phyloP scores from a whole-genome alignment of 1,140 invertebrate species.

The Scaptomyza montana region DNA sequence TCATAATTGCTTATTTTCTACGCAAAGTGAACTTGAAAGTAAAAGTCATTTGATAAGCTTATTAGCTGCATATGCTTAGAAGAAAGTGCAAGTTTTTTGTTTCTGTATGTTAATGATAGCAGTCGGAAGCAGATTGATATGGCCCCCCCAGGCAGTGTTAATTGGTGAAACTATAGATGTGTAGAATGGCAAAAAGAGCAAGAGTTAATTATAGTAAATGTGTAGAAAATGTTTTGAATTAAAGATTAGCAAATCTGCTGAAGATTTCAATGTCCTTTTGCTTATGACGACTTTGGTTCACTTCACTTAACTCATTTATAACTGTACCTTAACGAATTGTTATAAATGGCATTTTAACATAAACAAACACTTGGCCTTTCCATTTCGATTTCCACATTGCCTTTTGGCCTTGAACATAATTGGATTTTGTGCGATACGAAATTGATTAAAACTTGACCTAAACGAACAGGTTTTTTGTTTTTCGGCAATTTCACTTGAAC shows the following conservation, averaged over 20 bases:
- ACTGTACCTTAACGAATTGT: constrained; percentile 23
- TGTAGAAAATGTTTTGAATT: too few relatives aligned
- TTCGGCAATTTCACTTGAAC: constrained; percentile 74
- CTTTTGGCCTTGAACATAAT: constrained; percentile 72
- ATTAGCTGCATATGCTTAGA: constrained; percentile 23
- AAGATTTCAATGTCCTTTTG: too few relatives aligned
- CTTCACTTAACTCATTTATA: neutral
- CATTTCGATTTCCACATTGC: constrained; percentile 41
- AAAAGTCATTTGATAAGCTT: constrained; percentile 51
- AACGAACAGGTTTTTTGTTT: constrained; percentile 62
- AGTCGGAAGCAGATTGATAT: constrained; percentile 12
- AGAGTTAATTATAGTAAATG: too few relatives aligned
- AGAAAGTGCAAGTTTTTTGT: constrained; percentile 47
- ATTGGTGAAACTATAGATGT: neutral
- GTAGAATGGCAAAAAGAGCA: too few relatives aligned
- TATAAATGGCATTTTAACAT: constrained; percentile 1
- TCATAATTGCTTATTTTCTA: constrained; percentile 53
- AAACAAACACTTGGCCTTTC: constrained; percentile 20
- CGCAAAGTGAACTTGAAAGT: constrained; percentile 44
- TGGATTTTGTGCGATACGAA: constrained; percentile 31
- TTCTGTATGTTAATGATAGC: neutral
- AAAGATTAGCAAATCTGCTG: too few relatives aligned
- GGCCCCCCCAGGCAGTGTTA: constrained; percentile 3
- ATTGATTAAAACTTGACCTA: constrained; percentile 51
- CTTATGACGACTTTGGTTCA: neutral